A percentile compares a stretch with the other conserved stretches of the same genome.
Conservation (phyloP, 2,113 vertebrate genomes). For the Cebus imitator region DNA sequence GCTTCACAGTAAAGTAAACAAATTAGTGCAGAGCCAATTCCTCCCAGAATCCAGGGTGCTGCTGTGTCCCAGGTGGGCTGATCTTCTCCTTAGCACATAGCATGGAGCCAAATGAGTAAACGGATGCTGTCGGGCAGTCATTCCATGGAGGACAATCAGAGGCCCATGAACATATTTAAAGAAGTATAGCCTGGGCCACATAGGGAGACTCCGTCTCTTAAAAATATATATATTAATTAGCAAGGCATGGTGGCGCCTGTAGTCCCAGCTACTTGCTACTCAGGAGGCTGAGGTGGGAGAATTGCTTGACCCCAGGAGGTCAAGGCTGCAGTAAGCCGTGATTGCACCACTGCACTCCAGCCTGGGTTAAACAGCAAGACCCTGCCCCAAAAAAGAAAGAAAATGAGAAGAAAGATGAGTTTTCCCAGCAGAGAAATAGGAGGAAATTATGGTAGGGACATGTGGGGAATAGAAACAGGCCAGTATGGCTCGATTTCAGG, state of each 20-base stretch:
- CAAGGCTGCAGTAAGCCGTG: too few species aligned
- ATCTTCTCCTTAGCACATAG: neutral
- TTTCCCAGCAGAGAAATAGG: constrained; percentile 30
- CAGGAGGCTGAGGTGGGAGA: too few species aligned
- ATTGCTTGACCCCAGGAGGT: too few species aligned
- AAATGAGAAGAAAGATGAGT: neutral
- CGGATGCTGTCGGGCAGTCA: neutral
- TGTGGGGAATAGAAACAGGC: constrained; percentile 1
- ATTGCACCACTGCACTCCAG: too few species aligned
- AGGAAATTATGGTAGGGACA: constrained; percentile 6
- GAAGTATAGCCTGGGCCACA: neutral
- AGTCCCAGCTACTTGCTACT: too few species aligned
- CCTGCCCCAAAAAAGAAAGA: too few species aligned
- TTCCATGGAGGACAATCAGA: constrained; percentile 1
- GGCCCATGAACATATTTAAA: neutral
- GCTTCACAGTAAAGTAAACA: neutral
- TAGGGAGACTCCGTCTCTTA: too few species aligned
- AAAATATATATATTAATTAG: too few species aligned
- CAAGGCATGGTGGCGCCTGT: too few species aligned
- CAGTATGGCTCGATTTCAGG: neutral
- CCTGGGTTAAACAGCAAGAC: too few species aligned
- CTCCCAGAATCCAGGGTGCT: neutral
- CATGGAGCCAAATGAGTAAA: neutral
- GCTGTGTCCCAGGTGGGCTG: neutral
- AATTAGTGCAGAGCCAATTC: neutral